These are phyloP conservation scores for Acanthornis magna DNA, from an alignment of 2,797 vertebrate genomes.

Conservation along the genomic window DNA sequence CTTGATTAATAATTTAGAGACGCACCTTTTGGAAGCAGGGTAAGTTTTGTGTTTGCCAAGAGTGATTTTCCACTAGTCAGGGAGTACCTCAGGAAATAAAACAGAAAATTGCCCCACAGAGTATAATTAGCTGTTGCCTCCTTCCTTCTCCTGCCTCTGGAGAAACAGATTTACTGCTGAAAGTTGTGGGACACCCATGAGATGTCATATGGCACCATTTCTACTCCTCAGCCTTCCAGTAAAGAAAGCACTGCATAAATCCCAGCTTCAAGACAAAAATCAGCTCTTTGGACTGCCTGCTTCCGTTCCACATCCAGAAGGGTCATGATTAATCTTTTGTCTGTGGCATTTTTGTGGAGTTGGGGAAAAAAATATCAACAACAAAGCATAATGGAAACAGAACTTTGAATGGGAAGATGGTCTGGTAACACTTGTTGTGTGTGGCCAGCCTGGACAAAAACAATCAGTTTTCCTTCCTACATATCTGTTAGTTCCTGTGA, in stretches of 20 bases:
- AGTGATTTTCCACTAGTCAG: constrained; percentile 48
- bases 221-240: background rate
- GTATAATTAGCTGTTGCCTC: background rate
- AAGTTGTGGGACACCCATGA: background rate
- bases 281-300: background rate
- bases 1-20: constrained; percentile 59
- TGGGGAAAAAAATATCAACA: background rate
- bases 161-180: background rate
- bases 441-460: background rate
- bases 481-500: background rate
- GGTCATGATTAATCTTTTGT: background rate
- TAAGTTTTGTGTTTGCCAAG: constrained; percentile 53
- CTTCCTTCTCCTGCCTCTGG: background rate
- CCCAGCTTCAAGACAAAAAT: background rate
- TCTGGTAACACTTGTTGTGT: background rate
- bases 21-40: constrained; percentile 31
- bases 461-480: background rate
- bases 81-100: constrained; percentile 25
- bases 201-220: accelerated
- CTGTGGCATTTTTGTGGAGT: accelerated
- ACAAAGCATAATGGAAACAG: background rate
- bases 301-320: background rate
- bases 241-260: background rate
- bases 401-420: background rate
- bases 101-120: background rate